Percentiles rank a stretch among this genome's conserved stretches.
Evolutionary conservation across 35 echinoderm and acorn worm species (phyloP).

Genomic region (Nesometra sesokonis): DNA sequence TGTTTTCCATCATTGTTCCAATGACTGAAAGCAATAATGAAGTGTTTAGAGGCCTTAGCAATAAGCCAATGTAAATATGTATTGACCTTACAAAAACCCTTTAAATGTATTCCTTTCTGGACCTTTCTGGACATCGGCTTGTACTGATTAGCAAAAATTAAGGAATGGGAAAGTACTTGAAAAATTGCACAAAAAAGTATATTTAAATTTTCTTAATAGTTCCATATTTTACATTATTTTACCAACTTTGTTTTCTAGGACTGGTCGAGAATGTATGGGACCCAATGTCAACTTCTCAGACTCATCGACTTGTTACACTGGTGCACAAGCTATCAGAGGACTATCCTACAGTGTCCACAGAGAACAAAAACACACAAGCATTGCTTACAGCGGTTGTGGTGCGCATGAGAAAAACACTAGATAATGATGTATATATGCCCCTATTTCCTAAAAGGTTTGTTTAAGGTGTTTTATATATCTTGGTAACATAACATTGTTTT

Average conservation of each 20-base stretch:
- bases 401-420: slow-evolving; percentile 81
- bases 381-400: slow-evolving; percentile 68
- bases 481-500: background rate
- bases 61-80: too few relatives aligned
- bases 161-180: too few relatives aligned
- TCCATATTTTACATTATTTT: too few relatives aligned
- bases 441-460: slow-evolving; percentile 86
- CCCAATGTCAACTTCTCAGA: slow-evolving; percentile 71
- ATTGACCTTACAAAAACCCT: too few relatives aligned
- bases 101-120: too few relatives aligned
- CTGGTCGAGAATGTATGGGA: slow-evolving; percentile 89
- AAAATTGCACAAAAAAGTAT: too few relatives aligned
- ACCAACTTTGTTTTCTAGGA: slow-evolving; percentile 2
- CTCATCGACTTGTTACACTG: slow-evolving; percentile 52
- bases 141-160: too few relatives aligned
- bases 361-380: slow-evolving; percentile 83
- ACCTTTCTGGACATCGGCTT: too few relatives aligned
- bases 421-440: slow-evolving; percentile 94
- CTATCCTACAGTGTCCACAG: slow-evolving; percentile 78
- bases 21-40: too few relatives aligned
- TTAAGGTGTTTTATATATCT: background rate
- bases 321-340: slow-evolving; percentile 79
- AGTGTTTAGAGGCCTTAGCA: too few relatives aligned
- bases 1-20: too few relatives aligned
- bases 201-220: too few relatives aligned